A percentile compares a stretch with the other conserved stretches of the same genome.
These are phyloP conservation scores for Asarcornis scutulata DNA, from an alignment of 2,113 vertebrate species.

Conservation along the genomic window DNA sequence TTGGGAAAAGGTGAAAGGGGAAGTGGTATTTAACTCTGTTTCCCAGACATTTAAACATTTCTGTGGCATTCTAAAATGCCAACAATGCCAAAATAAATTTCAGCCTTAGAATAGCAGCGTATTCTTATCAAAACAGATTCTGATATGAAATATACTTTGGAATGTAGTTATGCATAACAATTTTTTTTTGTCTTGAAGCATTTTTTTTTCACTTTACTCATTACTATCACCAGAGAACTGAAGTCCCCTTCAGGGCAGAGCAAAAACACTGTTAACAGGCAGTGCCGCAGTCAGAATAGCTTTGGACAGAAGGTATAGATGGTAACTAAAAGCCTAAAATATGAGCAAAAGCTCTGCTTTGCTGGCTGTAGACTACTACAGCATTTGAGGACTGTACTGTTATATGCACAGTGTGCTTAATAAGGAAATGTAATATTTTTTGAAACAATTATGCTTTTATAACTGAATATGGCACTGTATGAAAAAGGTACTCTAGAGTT, in stretches of 20 bases:
- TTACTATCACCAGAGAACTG: not conserved
- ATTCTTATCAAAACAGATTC: not conserved
- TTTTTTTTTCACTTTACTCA: not conserved
- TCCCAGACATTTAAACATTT: not conserved
- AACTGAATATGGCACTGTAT: not conserved
- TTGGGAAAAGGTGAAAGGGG: not conserved
- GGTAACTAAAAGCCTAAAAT: not conserved
- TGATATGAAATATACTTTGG: not conserved
- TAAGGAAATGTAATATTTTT: not conserved
- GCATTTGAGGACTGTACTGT: not conserved
- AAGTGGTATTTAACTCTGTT: not conserved
- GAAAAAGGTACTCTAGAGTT: not conserved
- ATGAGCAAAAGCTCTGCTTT: not conserved
- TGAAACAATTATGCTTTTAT: not conserved
- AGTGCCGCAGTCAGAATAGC: not conserved
- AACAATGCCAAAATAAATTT: not conserved
- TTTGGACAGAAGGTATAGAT: not conserved
- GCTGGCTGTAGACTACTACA: not conserved
- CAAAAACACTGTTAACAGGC: not conserved
- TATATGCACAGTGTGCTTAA: not conserved
- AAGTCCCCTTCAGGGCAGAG: not conserved
- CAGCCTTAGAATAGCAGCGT: not conserved
- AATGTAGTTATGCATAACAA: not conserved
- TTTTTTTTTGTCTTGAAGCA: not conserved
- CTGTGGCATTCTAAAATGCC: not conserved